Conservation (phyloP, 92 coral and sea anemone genomes). For the Umimayanthus chanpuru region DNA sequence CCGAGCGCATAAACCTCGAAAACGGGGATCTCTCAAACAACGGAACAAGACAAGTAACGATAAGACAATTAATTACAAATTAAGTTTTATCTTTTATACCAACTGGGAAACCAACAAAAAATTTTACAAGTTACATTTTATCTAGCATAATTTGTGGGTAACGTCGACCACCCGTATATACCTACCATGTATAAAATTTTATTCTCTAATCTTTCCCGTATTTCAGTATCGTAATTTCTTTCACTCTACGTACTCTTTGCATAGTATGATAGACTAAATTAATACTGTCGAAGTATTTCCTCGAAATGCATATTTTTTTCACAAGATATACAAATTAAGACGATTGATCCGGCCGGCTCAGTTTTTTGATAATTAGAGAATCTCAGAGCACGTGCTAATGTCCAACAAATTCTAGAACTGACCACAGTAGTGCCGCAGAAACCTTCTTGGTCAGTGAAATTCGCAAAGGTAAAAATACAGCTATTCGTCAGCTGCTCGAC, state of each 20-base stretch:
- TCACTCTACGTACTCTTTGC: too few species aligned
- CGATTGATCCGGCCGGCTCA: neutral
- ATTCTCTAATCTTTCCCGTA: too few species aligned
- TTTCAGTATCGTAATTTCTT: neutral
- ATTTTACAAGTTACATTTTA: too few species aligned
- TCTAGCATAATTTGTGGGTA: neutral
- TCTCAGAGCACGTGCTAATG: neutral
- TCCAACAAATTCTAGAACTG: neutral
- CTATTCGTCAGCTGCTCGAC: conserved; percentile 33
- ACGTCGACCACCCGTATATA: neutral
- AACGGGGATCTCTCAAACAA: too few species aligned
- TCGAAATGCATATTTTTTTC: neutral
- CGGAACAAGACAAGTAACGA: too few species aligned
- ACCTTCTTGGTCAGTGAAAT: neutral
- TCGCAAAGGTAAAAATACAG: neutral
- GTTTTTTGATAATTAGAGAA: neutral
- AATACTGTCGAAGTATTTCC: neutral
- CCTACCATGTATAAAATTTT: too few species aligned
- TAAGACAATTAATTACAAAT: too few species aligned
- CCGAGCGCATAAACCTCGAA: too few species aligned
- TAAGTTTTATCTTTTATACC: too few species aligned
- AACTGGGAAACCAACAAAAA: neutral
- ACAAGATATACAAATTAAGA: too few species aligned
- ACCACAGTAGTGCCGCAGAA: neutral
- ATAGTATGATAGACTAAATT: neutral